Evolutionary conservation across 2,113 vertebrate species (phyloP), one percentile per base, ranked within the genome.

Genomic region (Telmatochromis bifrenatus): DNA sequence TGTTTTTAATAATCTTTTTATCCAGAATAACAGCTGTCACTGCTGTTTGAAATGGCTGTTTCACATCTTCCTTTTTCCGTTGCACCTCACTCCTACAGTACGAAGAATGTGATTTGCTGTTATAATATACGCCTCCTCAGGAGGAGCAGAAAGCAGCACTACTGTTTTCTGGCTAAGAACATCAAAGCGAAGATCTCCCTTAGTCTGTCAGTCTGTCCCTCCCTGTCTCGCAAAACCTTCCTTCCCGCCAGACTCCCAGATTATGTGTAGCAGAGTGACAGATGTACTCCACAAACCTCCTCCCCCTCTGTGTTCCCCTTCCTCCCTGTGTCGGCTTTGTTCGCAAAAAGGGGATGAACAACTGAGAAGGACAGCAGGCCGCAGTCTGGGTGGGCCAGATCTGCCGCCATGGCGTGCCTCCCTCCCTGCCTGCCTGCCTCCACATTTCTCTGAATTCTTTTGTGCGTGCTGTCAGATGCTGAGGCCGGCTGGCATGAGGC

Each of bases 331-430:
- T 90, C 33, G 79, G 88, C 95, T 94, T 96, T 97, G 96, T 95
- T 95, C 88, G n/a, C 80, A 21, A 86, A 65, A 19, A 87, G 84
- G 68, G 92, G 89, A 84, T 60, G 87, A 92, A 88, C 93, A 90
- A 94, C 93, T 91, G 91, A 95, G 87, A 47, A 82, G 84, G 91
- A 95, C 95, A 95, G 94, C 93, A 95, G 94, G 90, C 91, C 85
- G 56, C 95, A 91, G 89, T 93, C 92, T 97, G 96, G 96, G 96
- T 97, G 96, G 96, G 94, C 94, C 89, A 86, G 79, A 90, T 91
- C 87, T 60, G 86, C 89, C 81, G 60, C 87, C 86, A 87, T 54
- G 84, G 80, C 81, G 26, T 81, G 81, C 84, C 86, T 92, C 85
- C 79, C 86, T 60, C 81, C 85, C 82, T 60, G 85, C 84, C 53